Evolutionary conservation across 2,113 vertebrate genomes (phyloP), one percentile per base, ranked within the genome.

Genomic region (Trogon melanurus): DNA sequence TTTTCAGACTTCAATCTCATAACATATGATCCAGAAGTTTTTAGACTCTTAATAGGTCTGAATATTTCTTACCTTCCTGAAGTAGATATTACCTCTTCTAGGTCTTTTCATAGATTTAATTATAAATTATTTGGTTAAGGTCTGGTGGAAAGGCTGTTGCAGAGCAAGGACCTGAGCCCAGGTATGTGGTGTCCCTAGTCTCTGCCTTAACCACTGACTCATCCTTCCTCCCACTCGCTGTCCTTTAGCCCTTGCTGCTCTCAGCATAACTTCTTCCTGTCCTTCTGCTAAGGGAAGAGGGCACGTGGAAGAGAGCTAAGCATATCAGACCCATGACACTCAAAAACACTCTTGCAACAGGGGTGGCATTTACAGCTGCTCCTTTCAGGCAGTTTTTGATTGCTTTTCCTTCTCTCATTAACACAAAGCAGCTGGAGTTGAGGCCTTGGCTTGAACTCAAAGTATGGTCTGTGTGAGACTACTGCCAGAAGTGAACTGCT

Each of bases 391-490:
- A 75, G 65, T 75, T 95, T 93, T 79, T 75, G 41, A 79, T 92
- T 87, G 57, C 36, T 88, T 94, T 88, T 85, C 17, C 29, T 72
- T 76, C 22, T 27, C 67, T 91, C 85, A 85, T 92, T 95, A 94
- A 62, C 85, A 89, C 58, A 85, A 91, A 95, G 66, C 91, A 91
- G 81, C 81, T 91, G 93, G 70, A 89, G 41, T 73, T 69, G 62
- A 91, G 87, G 89, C n/a, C 61, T 91, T 94, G 81, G 78, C 70
- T 87, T 94, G 75, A 82, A 78, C 85, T 20, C 67, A 85, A 85
- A 80, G n/a, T 70, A 44, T 54, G 58, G n/a, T 82, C 62, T 88
- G n/a, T 79, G 32, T 80, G 83, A 93, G 75, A 66, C 1, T 5
- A 66, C 30, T 0, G 23, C 51, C 72, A 85, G 64, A 82, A 85